phyloP scores from a whole-genome alignment of 1,140 invertebrate species.

The Drosophila tristis region DNA sequence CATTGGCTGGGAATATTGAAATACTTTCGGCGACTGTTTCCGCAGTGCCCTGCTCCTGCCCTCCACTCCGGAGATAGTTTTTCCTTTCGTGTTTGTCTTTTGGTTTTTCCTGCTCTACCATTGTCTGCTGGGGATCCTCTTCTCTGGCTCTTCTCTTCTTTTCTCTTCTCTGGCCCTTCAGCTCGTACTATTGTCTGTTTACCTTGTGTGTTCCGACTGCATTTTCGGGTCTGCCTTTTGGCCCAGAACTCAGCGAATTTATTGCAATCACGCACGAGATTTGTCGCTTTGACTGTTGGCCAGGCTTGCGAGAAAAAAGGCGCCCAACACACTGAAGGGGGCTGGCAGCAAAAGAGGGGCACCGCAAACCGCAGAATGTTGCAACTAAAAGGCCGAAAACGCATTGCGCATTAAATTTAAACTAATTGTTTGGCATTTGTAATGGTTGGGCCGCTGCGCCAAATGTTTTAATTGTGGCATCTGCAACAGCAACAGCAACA shows the following conservation, averaged over 20 bases:
- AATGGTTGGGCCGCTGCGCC: constrained; percentile 62
- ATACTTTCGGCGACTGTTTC: constrained; percentile 46
- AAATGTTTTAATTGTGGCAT: constrained; percentile 70
- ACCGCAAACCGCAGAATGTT: constrained; percentile 54
- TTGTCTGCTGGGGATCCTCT: constrained; percentile 26
- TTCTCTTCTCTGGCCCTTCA: background rate
- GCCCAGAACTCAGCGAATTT: constrained; percentile 49
- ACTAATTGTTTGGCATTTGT: constrained; percentile 77
- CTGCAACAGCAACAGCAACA: constrained; percentile 32
- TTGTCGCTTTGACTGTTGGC: constrained; percentile 64
- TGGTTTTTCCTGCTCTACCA: constrained; percentile 38
- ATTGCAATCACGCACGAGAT: constrained; percentile 78
- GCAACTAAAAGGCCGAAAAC: constrained; percentile 54
- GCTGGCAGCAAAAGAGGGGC: background rate
- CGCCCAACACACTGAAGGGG: background rate
- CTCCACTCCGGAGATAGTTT: constrained; percentile 5
- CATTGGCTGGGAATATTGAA: constrained; percentile 74
- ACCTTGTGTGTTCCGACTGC: constrained; percentile 50
- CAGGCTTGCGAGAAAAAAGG: constrained; percentile 17
- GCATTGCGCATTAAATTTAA: constrained; percentile 70
- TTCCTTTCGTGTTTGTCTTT: constrained; percentile 56
- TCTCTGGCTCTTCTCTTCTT: constrained; percentile 5
- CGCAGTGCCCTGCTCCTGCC: constrained; percentile 11
- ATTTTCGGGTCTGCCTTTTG: constrained; percentile 42
- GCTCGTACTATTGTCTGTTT: constrained; percentile 46